Evolutionary conservation across 2,113 vertebrate genomes (phyloP).

Genomic region (Bothrops jararaca): DNA sequence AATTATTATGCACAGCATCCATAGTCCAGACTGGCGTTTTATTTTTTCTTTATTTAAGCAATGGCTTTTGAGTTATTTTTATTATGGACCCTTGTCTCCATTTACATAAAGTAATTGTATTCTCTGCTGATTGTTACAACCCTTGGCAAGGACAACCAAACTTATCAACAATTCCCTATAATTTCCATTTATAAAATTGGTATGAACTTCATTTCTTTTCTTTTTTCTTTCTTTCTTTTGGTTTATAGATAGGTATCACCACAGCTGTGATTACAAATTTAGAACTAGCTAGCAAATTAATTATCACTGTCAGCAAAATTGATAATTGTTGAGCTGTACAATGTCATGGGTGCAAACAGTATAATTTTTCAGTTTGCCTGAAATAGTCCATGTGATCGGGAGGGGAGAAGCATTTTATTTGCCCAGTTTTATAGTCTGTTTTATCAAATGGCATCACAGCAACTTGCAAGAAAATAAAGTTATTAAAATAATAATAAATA

Average conservation of each 20-base stretch:
- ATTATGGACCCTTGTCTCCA: neutral
- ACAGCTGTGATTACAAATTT: slow-evolving; percentile 18
- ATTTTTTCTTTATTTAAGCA: neutral
- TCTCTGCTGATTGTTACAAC: neutral
- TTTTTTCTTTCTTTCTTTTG: neutral
- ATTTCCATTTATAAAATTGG: neutral
- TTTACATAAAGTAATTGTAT: neutral
- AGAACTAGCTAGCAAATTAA: slow-evolving; percentile 52
- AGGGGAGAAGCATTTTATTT: neutral
- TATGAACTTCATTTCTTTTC: neutral
- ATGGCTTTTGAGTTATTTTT: neutral
- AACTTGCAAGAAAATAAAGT: neutral
- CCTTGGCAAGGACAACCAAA: neutral
- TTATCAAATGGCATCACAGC: neutral
- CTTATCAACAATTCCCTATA: neutral
- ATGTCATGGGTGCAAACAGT: slow-evolving; percentile 48
- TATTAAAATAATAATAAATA: neutral
- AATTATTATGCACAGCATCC: neutral
- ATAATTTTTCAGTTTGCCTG: slow-evolving; percentile 53
- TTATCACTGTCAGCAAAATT: slow-evolving; percentile 68
- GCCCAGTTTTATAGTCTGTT: neutral
- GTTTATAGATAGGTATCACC: neutral
- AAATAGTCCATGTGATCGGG: slow-evolving; percentile 46
- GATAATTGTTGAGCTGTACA: slow-evolving; percentile 61
- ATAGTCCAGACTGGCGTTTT: neutral